These are phyloP conservation scores for Arctia plantaginis DNA, from an alignment of 2,888 invertebrate genomes.

Conservation along the genomic window DNA sequence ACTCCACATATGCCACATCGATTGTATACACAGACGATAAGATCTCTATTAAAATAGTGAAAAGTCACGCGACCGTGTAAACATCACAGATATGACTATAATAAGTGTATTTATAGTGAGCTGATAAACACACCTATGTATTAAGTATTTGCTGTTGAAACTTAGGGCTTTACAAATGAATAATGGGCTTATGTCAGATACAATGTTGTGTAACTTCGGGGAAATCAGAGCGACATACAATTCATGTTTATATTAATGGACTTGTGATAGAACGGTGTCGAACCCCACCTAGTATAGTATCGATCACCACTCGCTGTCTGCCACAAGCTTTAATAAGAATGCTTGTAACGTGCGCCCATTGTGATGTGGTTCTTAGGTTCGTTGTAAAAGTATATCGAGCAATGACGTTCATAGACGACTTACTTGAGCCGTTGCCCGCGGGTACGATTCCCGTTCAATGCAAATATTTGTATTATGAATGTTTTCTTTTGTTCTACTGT, in stretches of 20 bases:
- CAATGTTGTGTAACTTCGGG: constrained; percentile 25
- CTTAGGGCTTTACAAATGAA: constrained; percentile 19
- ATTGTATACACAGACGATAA: constrained; percentile 13
- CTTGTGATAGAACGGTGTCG: neutral
- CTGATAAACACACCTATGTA: constrained; percentile 31
- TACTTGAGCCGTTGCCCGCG: too few species aligned
- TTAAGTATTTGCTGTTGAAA: constrained; percentile 27
- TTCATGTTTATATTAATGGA: neutral
- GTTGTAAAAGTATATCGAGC: too few species aligned
- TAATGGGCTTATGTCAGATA: constrained; percentile 15
- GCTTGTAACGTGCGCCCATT: too few species aligned
- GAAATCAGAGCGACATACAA: constrained; percentile 16
- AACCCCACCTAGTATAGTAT: neutral
- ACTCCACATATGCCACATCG: neutral
- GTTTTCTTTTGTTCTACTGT: too few species aligned
- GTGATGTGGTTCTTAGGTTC: too few species aligned
- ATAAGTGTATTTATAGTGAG: constrained; percentile 31
- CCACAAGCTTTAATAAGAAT: too few species aligned
- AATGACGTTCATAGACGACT: too few species aligned
- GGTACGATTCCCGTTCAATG: too few species aligned
- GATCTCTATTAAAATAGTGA: constrained; percentile 34
- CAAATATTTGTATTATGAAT: too few species aligned
- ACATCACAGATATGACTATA: constrained; percentile 40
- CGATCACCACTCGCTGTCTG: too few species aligned
- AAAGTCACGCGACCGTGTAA: constrained; percentile 42